Evolutionary conservation across 2,888 invertebrate genomes (phyloP).

Genomic region (Frankliniella fusca): DNA sequence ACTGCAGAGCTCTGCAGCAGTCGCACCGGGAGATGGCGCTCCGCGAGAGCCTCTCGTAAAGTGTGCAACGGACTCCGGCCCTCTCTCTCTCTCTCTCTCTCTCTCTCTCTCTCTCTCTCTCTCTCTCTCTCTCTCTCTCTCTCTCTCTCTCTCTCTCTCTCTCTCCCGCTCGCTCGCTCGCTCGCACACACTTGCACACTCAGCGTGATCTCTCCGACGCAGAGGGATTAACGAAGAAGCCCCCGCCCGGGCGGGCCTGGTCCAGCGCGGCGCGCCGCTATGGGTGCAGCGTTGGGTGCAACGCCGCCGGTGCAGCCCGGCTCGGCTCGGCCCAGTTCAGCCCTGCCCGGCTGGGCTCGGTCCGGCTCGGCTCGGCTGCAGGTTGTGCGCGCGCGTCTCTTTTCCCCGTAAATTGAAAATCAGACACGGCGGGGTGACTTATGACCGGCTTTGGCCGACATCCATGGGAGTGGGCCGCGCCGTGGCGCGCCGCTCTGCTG

Average conservation of each 20-base stretch:
- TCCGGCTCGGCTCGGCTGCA: too few species aligned
- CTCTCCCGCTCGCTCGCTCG: background rate
- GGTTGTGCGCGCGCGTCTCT: background rate
- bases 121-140: conserved; percentile 10
- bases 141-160: conserved; percentile 14
- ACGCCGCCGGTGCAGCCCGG: too few species aligned
- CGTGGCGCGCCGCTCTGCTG: too few species aligned
- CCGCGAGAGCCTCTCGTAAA: background rate
- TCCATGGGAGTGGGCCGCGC: background rate
- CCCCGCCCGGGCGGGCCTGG: background rate
- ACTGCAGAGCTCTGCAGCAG: background rate
- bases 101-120: conserved; percentile 25
- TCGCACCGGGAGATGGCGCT: background rate
- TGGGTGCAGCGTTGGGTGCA: too few species aligned
- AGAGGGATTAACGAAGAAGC: background rate
- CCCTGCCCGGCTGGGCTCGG: too few species aligned
- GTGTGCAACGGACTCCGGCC: background rate
- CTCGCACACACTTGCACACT: background rate
- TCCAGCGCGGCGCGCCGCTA: too few species aligned
- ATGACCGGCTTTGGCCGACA: background rate
- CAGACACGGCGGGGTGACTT: conserved; percentile 1
- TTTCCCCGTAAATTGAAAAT: conserved; percentile 4
- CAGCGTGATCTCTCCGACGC: background rate
- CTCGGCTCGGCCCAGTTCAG: too few species aligned
- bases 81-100: conserved; percentile 1